Evolutionary conservation across 2,797 vertebrate genomes (phyloP).

Genomic region (Periophthalmus magnuspinnatus): DNA sequence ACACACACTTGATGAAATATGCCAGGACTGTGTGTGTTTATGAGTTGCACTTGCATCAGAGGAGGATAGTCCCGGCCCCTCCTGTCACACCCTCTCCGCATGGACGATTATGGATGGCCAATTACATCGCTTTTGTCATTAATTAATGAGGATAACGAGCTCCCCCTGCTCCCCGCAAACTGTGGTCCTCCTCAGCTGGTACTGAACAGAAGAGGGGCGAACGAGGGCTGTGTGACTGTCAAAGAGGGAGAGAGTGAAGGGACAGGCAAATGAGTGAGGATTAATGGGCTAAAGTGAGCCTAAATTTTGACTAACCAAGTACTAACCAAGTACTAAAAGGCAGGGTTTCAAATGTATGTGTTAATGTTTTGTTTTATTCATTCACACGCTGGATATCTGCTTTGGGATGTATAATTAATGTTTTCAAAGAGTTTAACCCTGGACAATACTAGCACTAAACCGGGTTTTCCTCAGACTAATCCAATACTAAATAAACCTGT

Average conservation of each 20-base stretch:
- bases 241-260: slow-evolving; percentile 11
- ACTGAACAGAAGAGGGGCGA: slow-evolving; percentile 38
- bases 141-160: slow-evolving; percentile 77
- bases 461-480: not conserved
- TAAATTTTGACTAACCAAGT: not conserved
- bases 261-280: not conserved
- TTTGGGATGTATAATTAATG: not conserved
- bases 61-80: slow-evolving; percentile 64
- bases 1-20: slow-evolving; percentile 34
- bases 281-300: not conserved
- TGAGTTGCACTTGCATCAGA: slow-evolving; percentile 59
- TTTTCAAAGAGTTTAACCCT: not conserved
- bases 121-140: slow-evolving; percentile 84
- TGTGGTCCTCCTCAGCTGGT: slow-evolving; percentile 74
- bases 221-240: slow-evolving; percentile 30
- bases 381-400: not conserved
- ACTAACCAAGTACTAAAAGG: not conserved
- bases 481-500: not conserved
- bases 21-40: slow-evolving; percentile 69
- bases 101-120: slow-evolving; percentile 83
- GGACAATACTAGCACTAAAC: not conserved
- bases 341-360: not conserved
- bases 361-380: not conserved
- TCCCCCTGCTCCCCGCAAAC: slow-evolving; percentile 72
- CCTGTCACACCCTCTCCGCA: slow-evolving; percentile 80